Percentiles rank a stretch among this genome's conserved stretches.
phyloP scores from a whole-genome alignment of 1,140 invertebrate species.

The Drosophila bocqueti region DNA sequence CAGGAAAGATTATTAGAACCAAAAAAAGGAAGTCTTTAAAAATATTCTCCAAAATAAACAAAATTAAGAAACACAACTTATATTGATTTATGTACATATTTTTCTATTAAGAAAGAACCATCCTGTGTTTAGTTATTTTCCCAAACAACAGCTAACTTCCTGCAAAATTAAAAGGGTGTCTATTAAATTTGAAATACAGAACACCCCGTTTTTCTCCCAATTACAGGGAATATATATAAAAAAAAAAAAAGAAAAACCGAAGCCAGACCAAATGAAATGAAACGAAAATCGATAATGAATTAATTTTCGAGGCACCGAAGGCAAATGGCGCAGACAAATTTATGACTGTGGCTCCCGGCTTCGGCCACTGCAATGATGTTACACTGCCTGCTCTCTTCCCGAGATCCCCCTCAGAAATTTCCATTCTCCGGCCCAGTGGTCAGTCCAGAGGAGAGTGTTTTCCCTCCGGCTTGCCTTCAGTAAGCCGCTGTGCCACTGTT shows the following conservation, averaged over 20 bases:
- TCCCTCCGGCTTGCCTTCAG: background rate
- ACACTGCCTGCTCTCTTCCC: background rate
- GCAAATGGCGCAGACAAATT: constrained; percentile 73
- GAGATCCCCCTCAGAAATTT: constrained; percentile 20
- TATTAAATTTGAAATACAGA: background rate
- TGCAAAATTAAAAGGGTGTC: background rate
- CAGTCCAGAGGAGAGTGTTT: constrained; percentile 8
- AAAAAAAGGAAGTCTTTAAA: background rate
- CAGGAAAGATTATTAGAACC: background rate
- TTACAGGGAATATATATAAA: constrained; percentile 10
- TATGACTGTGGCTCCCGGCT: constrained; percentile 58
- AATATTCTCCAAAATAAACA: background rate
- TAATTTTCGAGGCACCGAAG: constrained; percentile 58
- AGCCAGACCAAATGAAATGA: constrained; percentile 48
- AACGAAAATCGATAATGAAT: constrained; percentile 79
- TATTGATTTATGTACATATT: background rate
- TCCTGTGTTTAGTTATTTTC: too few relatives aligned
- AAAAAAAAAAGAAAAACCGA: background rate
- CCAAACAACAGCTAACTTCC: background rate
- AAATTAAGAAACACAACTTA: background rate
- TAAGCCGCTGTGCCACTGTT: constrained; percentile 13
- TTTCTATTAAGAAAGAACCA: too few relatives aligned
- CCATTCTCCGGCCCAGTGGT: constrained; percentile 45
- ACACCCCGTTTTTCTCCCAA: background rate
- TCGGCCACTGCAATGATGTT: constrained; percentile 21